Evolutionary conservation across 2,797 vertebrate species (phyloP), one percentile per base, ranked within the genome.

Genomic region (Lophius americanus): DNA sequence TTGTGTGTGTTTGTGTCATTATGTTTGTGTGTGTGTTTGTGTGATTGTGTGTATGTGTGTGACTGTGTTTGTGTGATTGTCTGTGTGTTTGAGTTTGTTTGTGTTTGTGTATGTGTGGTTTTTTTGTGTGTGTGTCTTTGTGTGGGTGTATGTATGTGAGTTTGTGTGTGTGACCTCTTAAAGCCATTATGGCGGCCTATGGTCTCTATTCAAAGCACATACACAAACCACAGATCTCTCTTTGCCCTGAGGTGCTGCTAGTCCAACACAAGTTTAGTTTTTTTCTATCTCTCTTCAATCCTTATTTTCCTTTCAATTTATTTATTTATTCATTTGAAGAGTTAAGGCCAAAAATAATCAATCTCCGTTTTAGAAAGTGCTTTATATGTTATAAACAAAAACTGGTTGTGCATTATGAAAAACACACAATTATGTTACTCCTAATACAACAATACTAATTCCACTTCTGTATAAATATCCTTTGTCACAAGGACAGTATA

Each of bases 161-260:
- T n/a, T 48, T 64, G n/a, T 43, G n/a, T 68, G 0, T 62, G 50
- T 61, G 51, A 32, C 49, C 68, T 54, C 57, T 42, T 58, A 60
- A 61, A 51, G 54, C 55, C 58, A 72, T 76, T 66, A 75, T 13
- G 37, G 51, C 0, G 7, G 49, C 36, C 56, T 38, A 64, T 51
- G 73, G 56, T 80, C 46, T 60, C 51, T 62, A 80, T 82, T 82
- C 79, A 72, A 64, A 86, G 74, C 68, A 70, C 65, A 79, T 65
- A 57, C 58, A 64, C 64, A 73, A 36, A 63, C 39, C 69, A 64
- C 71, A 70, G 60, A 76, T 73, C 73, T 64, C 71, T 64, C 49
- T 73, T 10, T 66, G 58, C 75, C 77, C 75, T 11, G 77, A 65
- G 77, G 77, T 76, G 66, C 46, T 69, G 49, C 7, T 48, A 5